Conservation (phyloP, 2,888 invertebrate species). For the Dugesia japonica region DNA sequence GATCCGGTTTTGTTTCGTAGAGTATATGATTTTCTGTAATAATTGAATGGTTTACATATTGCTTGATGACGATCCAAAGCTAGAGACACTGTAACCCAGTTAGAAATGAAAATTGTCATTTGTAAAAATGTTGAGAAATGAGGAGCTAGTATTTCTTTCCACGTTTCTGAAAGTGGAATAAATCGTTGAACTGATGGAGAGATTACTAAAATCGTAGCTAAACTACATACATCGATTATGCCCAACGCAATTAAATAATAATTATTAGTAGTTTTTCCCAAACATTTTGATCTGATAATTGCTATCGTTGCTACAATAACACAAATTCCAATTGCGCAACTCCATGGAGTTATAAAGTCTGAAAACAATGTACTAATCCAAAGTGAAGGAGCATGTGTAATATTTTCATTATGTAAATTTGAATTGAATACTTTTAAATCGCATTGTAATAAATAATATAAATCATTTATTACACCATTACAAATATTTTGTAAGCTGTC, state of each 20-base stretch:
- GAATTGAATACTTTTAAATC: background rate
- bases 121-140: background rate
- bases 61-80: background rate
- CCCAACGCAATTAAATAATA: constrained; percentile 1
- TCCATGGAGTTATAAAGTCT: background rate
- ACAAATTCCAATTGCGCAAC: background rate
- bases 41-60: background rate
- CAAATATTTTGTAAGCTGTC: background rate
- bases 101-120: background rate
- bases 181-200: background rate
- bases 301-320: background rate
- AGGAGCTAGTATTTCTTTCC: background rate
- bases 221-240: background rate
- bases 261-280: background rate
- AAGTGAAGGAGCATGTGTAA: background rate
- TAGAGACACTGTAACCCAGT: background rate
- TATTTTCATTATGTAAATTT: background rate
- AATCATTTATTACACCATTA: background rate
- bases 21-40: background rate
- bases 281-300: background rate
- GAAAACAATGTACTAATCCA: background rate
- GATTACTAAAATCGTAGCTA: background rate
- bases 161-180: background rate
- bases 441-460: background rate
- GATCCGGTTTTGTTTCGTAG: background rate